Percentiles rank a stretch among this genome's conserved stretches.
These are phyloP conservation scores for Caenorhabditis sp. DNA, from an alignment of 2,888 invertebrate genomes.

Conservation along the genomic window DNA sequence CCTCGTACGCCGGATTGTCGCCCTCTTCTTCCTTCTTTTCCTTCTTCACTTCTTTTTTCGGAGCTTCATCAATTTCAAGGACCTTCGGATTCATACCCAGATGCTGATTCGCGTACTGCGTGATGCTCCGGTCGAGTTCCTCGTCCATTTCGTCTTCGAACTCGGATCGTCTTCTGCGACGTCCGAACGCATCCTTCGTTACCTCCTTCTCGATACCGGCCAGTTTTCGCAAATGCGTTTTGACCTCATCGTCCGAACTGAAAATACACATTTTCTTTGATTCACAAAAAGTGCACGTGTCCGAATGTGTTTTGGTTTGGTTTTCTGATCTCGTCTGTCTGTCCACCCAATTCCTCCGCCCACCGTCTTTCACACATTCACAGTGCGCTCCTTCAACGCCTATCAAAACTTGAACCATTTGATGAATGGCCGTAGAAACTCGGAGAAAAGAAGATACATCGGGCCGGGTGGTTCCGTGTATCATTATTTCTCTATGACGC, in stretches of 20 bases:
- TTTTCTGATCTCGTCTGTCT: conserved; percentile 42
- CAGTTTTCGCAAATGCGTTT: conserved; percentile 61
- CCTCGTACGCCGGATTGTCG: conserved; percentile 19
- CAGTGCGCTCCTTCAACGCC: conserved; percentile 18
- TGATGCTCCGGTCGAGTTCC: conserved; percentile 66
- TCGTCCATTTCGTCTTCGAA: conserved; percentile 73
- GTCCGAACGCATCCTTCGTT: conserved; percentile 55
- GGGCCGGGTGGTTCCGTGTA: conserved; percentile 9
- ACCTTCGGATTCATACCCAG: conserved; percentile 42
- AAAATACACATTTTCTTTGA: too few species aligned
- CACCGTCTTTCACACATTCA: conserved; percentile 16
- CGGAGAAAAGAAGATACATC: background rate
- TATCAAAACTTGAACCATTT: conserved; percentile 36
- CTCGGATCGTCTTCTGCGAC: conserved; percentile 54
- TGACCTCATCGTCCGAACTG: conserved; percentile 74
- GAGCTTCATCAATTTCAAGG: conserved; percentile 34
- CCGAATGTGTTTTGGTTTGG: conserved; percentile 45
- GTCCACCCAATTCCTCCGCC: too few species aligned
- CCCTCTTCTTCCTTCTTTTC: conserved; percentile 8
- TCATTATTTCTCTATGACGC: conserved; percentile 7
- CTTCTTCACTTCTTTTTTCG: background rate
- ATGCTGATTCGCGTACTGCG: conserved; percentile 60
- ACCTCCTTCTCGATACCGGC: conserved; percentile 61
- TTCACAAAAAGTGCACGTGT: conserved; percentile 21
- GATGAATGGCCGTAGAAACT: conserved; percentile 11